Evolutionary conservation across 2,113 vertebrate genomes (phyloP), one percentile per base, ranked within the genome.

Genomic region (Cervus canadensis): DNA sequence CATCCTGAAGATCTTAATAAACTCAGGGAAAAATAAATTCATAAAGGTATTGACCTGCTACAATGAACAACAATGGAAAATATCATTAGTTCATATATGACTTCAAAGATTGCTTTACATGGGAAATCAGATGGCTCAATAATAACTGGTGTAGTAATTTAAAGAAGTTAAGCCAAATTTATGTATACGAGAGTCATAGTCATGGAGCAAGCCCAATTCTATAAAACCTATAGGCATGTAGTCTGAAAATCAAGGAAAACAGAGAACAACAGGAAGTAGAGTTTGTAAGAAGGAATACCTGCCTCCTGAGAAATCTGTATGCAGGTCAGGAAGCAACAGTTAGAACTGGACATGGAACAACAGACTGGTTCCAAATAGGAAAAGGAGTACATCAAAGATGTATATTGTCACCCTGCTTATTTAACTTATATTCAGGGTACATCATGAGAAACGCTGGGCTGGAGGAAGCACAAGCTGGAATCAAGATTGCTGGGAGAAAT

Each of bases 121-220:
- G 12, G 19, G 67, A 90, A 56, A 11, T 48, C 64, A 76, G 67
- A 30, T 89, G n/a, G 26, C 19, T 40, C 16, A 30, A 15, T 76
- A 36, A 40, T 89, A 52, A 57, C 25, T 76, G 6, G 40, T 15
- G 17, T 19, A 56, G 36, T 4, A 71, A 28, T 50, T 14, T 71
- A 54, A 81, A 82, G 50, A 83, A 83, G 23, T 57, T 57, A 56
- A 67, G 33, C n/a, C 36, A 71, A n/a, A 15, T 48, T 74, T 76
- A 57, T 36, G 4, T 7, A 54, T 36, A 54, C 0, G 7, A 45
- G 23, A 71, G 10, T 15, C 9, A 36, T 0, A 48, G 15, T 30
- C 13, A 79, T 21, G 23, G 33, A 79, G 56, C 2, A 54, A 48
- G 33, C 15, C 2, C 11, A 48, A 28, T 48, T 76, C 5, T 26